phyloP scores from a whole-genome alignment of 2,888 invertebrate species.

The Dendrolimus pini region DNA sequence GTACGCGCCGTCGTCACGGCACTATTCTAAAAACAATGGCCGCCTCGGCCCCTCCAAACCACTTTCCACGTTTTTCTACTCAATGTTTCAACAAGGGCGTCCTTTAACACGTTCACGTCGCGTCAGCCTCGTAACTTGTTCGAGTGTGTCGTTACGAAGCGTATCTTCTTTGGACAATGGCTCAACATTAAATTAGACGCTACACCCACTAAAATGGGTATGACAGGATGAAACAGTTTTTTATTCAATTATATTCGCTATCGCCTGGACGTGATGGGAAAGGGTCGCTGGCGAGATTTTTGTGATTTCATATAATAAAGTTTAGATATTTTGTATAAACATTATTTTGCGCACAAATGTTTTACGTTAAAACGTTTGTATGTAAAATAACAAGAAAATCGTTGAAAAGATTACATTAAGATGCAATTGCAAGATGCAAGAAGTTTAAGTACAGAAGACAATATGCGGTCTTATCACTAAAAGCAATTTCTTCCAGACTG shows the following conservation, averaged over 20 bases:
- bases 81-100: conserved; percentile 8
- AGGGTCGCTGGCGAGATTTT: no score
- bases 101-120: conserved; percentile 16
- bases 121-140: conserved; percentile 12
- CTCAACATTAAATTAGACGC: conserved; percentile 1
- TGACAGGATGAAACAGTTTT: not conserved
- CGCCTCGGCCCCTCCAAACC: conserved; percentile 8
- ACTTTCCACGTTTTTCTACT: conserved; percentile 12
- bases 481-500: no score
- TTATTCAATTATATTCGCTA: not conserved
- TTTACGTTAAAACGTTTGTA: no score
- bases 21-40: conserved; percentile 14
- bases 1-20: not conserved
- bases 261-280: not conserved
- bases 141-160: conserved; percentile 1
- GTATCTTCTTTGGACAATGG: conserved; percentile 4
- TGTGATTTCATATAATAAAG: no score
- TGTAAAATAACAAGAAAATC: no score
- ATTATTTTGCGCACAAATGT: no score
- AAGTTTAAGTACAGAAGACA: no score
- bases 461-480: no score
- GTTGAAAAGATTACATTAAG: no score
- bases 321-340: no score
- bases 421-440: no score
- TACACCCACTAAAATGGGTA: not conserved